These are phyloP conservation scores for Monomorium pharaonis DNA, from an alignment of 1,140 invertebrate genomes.

Conservation along the genomic window DNA sequence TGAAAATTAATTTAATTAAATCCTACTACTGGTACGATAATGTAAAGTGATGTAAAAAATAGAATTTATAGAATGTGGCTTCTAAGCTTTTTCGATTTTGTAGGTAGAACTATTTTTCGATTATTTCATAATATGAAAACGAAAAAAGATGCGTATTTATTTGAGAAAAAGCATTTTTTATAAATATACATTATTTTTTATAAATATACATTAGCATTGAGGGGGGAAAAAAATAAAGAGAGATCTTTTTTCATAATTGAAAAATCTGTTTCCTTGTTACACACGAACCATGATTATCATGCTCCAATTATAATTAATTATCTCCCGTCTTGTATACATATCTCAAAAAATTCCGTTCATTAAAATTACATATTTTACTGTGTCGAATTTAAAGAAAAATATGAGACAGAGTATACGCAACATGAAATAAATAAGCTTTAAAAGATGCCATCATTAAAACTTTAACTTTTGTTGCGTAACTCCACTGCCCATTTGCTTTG, in stretches of 20 bases:
- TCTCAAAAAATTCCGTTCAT: background rate
- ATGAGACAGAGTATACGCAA: background rate
- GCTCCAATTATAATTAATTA: constrained; percentile 30
- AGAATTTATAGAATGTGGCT: background rate
- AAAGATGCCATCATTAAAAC: constrained; percentile 29
- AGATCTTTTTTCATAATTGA: background rate
- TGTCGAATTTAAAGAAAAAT: constrained; percentile 6
- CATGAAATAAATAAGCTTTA: constrained; percentile 31
- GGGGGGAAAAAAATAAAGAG: background rate
- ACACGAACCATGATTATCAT: constrained; percentile 6
- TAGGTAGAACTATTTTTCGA: background rate
- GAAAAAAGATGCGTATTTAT: background rate
- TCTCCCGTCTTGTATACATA: background rate
- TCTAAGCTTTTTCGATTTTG: background rate
- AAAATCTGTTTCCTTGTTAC: background rate
- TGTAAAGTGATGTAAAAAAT: background rate
- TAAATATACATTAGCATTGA: background rate
- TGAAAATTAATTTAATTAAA: constrained; percentile 1
- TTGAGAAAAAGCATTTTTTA: too few relatives aligned
- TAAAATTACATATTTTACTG: constrained; percentile 3
- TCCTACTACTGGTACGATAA: background rate
- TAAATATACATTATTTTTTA: background rate
- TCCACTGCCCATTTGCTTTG: constrained; percentile 9
- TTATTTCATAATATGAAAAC: background rate
- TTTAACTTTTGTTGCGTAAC: constrained; percentile 23